phyloP scores from a whole-genome alignment of 1,140 invertebrate species.

The Littorina saxatilis region DNA sequence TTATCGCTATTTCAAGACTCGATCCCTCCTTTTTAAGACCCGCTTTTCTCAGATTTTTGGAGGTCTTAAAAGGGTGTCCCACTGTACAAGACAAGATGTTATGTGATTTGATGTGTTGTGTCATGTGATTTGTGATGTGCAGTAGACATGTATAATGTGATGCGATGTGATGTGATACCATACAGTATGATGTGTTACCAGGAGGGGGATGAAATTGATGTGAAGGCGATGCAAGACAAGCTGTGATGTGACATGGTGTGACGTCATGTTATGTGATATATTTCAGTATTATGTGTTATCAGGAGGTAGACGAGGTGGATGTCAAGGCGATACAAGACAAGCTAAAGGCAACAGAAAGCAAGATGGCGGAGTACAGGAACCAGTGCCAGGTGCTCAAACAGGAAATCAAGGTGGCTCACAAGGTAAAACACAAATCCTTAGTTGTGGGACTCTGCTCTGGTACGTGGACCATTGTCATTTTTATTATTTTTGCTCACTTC shows the following conservation, averaged over 20 bases:
- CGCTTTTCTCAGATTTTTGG: no score
- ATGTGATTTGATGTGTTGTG: background rate
- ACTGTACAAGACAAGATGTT: no score
- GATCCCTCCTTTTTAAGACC: no score
- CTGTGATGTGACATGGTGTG: no score
- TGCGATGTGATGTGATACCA: no score
- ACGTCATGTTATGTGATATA: no score
- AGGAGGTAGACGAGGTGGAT: slow-evolving; percentile 66
- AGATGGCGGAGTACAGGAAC: slow-evolving; percentile 70
- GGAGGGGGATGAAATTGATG: slow-evolving; percentile 64
- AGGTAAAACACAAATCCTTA: no score
- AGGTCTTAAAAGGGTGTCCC: no score
- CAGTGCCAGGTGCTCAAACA: slow-evolving; percentile 70
- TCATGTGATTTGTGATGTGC: background rate
- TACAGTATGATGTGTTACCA: slow-evolving; percentile 26
- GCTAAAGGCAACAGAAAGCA: slow-evolving; percentile 69
- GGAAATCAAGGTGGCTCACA: slow-evolving; percentile 72
- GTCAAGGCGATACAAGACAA: slow-evolving; percentile 71
- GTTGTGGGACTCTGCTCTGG: no score
- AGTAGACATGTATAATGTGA: no score
- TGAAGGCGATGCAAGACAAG: slow-evolving; percentile 58
- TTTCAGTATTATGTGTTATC: background rate
- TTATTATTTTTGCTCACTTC: background rate
- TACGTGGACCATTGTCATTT: no score
- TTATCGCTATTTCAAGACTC: no score